phyloP scores from a whole-genome alignment of 2,113 vertebrate species.

The Cichladusa arquata region DNA sequence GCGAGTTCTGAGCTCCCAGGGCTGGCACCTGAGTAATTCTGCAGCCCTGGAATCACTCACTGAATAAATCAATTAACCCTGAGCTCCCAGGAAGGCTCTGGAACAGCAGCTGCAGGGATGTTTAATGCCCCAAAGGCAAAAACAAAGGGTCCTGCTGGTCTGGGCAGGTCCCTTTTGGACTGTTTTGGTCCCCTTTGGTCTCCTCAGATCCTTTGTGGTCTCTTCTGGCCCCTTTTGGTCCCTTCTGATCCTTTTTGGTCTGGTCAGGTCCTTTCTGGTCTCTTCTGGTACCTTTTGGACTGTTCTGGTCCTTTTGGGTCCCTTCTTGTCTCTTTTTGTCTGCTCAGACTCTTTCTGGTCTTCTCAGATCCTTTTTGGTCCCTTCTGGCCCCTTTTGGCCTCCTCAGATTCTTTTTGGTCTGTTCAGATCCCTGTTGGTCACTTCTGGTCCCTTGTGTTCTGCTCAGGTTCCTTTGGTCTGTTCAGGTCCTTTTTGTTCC shows the following conservation, averaged over 20 bases:
- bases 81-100: neutral
- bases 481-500: no score
- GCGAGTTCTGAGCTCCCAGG: neutral
- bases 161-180: accelerated
- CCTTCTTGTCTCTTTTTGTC: no score
- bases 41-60: neutral
- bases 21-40: neutral
- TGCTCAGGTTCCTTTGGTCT: neutral
- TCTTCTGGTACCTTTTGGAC: neutral
- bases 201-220: accelerated
- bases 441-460: no score
- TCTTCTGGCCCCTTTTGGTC: accelerated
- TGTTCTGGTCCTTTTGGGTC: neutral
- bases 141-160: neutral
- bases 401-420: no score
- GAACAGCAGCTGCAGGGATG: neutral
- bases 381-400: no score
- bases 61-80: neutral
- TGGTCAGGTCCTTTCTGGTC: neutral
- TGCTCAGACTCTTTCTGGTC: no score
- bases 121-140: neutral
- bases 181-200: no score
- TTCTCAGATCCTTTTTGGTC: no score
- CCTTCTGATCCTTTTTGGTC: neutral
- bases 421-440: neutral